These are phyloP conservation scores for Leptatherina wallacei DNA, from an alignment of 2,797 vertebrate genomes.

Conservation along the genomic window DNA sequence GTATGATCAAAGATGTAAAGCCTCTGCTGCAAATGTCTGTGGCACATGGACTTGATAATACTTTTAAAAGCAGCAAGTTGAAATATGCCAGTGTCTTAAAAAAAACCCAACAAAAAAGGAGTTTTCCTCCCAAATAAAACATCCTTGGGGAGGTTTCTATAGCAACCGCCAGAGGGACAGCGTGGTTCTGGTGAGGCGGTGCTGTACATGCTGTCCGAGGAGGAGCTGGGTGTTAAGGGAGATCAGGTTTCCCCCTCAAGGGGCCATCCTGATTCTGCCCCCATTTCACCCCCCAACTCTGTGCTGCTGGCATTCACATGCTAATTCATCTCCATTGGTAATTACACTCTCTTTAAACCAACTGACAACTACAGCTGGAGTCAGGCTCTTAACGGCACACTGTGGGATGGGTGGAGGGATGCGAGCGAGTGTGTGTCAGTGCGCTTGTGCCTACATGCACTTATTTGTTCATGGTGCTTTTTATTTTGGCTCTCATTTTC, in stretches of 20 bases:
- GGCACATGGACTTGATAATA: not conserved
- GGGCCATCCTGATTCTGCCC: constrained; percentile 69
- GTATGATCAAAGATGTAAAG: constrained; percentile 9
- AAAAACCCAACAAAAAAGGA: constrained; percentile 16
- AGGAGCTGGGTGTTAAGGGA: constrained; percentile 85
- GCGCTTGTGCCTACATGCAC: constrained; percentile 27
- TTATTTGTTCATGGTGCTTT: constrained; percentile 61
- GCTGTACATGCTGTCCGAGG: constrained; percentile 81
- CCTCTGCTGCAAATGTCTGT: constrained; percentile 4
- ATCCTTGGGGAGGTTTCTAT: constrained; percentile 85
- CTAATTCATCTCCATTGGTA: constrained; percentile 94
- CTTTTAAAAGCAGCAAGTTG: constrained; percentile 23
- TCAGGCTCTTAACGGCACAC: constrained; percentile 85
- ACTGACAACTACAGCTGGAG: constrained; percentile 96
- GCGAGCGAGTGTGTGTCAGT: constrained; percentile 21
- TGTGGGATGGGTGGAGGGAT: constrained; percentile 69
- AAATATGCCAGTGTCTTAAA: constrained; percentile 76
- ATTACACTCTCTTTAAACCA: constrained; percentile 94
- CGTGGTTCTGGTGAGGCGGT: constrained; percentile 83
- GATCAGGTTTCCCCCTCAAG: constrained; percentile 90
- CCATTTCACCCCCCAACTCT: constrained; percentile 71
- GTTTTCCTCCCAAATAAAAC: constrained; percentile 56
- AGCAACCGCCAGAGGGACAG: constrained; percentile 87
- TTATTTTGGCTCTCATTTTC: constrained; percentile 60
- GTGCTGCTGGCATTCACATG: constrained; percentile 93